Evolutionary conservation across 2,797 vertebrate species (phyloP), one percentile per base, ranked within the genome.

Genomic region (Potorous gilbertii): DNA sequence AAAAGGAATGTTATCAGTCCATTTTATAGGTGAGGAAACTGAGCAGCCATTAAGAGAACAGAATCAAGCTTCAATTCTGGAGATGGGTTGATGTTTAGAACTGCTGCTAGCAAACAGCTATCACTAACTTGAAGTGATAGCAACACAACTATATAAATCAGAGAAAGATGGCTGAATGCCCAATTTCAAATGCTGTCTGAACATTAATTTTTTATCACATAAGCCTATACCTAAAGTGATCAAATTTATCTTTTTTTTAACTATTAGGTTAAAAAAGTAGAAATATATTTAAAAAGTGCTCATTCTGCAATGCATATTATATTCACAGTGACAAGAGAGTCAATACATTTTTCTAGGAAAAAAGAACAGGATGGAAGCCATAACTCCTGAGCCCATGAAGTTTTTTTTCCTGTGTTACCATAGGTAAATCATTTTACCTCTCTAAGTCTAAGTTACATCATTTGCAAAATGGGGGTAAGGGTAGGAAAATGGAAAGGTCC

Each of bases 11-110:
- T 46, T 96, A 95, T 87, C 40, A 95, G 94, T 90, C 96, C 57
- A 94, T 93, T 92, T 92, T 89, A 95, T 92, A 95, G 90, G 46
- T 91, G 94, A 96, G 55, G 66, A 94, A 96, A 97, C 94, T 11
- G 95, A 46, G 96, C 94, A 50, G 31, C 90, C 92, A 93, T 91
- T 92, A 89, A 94, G 93, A 94, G 94, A 96, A 97, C 13, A 94
- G 54, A 93, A 62, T 18, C 59, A 93, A 56, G 54, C 55, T 93
- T 81, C n/a, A 50, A 4, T 87, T 87, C 9, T 87, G 24, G 27
- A 87, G 16, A 50, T 4, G 46, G 3, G 1, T 9, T 46, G 40
- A 46, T 24, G 27, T 50, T 46, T 24, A 81, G n/a, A 40, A 46
- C 5, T 81, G 40, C 1, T 87, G 8, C 10, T 87, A 87, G 12